phyloP scores from a whole-genome alignment of 2,888 invertebrate genomes.

The Nemotelus pantherinus region DNA sequence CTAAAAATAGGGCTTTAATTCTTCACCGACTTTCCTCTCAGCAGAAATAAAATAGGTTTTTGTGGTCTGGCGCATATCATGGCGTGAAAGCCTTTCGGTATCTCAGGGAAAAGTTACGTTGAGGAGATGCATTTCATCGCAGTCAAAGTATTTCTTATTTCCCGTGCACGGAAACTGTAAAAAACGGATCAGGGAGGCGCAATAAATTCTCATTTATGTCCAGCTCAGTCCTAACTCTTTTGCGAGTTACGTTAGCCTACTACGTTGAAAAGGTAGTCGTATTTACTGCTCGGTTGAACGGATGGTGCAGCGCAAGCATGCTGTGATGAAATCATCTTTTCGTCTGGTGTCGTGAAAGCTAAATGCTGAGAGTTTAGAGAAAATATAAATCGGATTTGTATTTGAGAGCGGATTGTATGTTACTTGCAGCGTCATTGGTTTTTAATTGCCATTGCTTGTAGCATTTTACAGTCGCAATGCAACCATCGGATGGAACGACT shows the following conservation, averaged over 20 bases:
- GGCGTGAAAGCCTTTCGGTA: not conserved
- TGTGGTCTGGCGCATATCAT: not conserved
- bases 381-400: too few species aligned
- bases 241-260: constrained; percentile 24
- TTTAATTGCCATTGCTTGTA: too few species aligned
- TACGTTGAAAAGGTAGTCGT: constrained; percentile 2
- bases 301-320: too few species aligned
- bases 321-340: too few species aligned
- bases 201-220: constrained; percentile 58
- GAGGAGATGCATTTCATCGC: constrained; percentile 24
- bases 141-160: constrained; percentile 40
- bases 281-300: not conserved
- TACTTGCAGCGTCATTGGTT: too few species aligned
- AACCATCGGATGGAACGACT: too few species aligned
- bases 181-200: constrained; percentile 52
- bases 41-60: constrained; percentile 12
- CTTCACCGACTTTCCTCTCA: not conserved
- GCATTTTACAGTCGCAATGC: too few species aligned
- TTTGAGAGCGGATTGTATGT: too few species aligned
- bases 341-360: too few species aligned
- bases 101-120: constrained; percentile 14
- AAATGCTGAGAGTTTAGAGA: too few species aligned
- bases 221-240: constrained; percentile 55
- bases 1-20: constrained; percentile 16
- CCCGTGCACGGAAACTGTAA: constrained; percentile 38